Evolutionary conservation across 2,888 invertebrate genomes (phyloP).

Genomic region (Polyommatus iphigenia): DNA sequence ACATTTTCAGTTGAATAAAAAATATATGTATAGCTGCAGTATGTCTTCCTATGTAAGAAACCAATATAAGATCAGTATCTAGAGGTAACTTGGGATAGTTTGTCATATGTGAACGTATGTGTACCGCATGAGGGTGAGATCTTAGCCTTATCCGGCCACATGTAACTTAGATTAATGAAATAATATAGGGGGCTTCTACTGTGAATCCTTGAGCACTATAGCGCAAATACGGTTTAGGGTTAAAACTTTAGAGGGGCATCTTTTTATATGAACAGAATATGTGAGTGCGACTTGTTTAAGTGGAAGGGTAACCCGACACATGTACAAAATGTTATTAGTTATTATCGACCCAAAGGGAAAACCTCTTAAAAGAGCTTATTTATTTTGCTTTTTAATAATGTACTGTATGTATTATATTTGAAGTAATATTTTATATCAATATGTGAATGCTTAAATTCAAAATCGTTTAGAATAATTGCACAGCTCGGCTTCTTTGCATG

Average conservation of each 20-base stretch:
- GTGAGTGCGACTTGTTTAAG: conserved; percentile 34
- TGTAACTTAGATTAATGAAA: conserved; percentile 61
- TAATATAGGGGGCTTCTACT: conserved; percentile 61
- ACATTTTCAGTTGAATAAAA: conserved; percentile 52
- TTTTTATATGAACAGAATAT: conserved; percentile 61
- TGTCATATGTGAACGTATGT: conserved; percentile 51
- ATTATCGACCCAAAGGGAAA: conserved; percentile 12
- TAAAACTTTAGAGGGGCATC: conserved; percentile 58
- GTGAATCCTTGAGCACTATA: conserved; percentile 52
- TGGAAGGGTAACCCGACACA: conserved; percentile 26
- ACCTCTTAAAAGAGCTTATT: conserved; percentile 18
- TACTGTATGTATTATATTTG: conserved; percentile 25
- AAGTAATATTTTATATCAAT: conserved; percentile 18
- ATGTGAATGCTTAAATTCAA: conserved; percentile 26
- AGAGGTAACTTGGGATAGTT: conserved; percentile 55
- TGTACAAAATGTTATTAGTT: conserved; percentile 31
- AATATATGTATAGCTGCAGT: conserved; percentile 63
- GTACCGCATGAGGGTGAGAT: conserved; percentile 63
- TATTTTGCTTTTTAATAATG: conserved; percentile 27
- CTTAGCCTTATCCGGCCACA: conserved; percentile 69
- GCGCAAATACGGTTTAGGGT: conserved; percentile 54
- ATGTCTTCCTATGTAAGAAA: conserved; percentile 77
- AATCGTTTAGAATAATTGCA: conserved; percentile 25
- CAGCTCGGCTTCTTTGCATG: conserved; percentile 24
- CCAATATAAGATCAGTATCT: conserved; percentile 61